These are phyloP conservation scores for Drosophila willistoni DNA, from an alignment of 1,140 invertebrate genomes.

Conservation along the genomic window DNA sequence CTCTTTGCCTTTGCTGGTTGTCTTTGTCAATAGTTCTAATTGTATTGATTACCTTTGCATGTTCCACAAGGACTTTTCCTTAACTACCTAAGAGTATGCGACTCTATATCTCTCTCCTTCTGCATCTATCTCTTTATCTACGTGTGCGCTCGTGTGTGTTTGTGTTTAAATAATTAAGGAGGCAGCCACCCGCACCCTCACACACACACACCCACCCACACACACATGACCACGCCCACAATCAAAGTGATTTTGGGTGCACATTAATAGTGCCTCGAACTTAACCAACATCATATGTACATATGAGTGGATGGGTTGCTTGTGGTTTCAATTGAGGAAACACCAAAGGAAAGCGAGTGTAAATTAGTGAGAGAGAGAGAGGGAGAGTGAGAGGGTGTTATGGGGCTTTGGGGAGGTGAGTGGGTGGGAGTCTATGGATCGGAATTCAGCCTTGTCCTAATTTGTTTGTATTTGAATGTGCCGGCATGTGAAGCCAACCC, in stretches of 20 bases:
- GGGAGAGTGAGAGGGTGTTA: not conserved
- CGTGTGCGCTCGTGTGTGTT: constrained; percentile 10
- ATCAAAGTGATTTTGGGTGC: constrained; percentile 64
- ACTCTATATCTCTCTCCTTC: not conserved
- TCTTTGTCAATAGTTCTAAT: constrained; percentile 34
- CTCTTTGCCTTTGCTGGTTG: not conserved
- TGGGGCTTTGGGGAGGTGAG: constrained; percentile 23
- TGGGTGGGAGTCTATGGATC: no score
- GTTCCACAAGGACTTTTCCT: constrained; percentile 2
- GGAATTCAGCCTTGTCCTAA: constrained; percentile 33
- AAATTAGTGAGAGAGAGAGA: not conserved
- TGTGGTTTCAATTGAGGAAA: not conserved
- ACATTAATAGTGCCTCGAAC: constrained; percentile 55
- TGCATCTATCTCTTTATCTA: not conserved
- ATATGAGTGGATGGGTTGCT: not conserved
- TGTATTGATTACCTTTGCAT: constrained; percentile 26
- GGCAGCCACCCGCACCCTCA: constrained; percentile 20
- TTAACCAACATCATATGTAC: constrained; percentile 15
- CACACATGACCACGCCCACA: constrained; percentile 28
- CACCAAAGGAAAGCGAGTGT: not conserved
- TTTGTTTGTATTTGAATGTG: constrained; percentile 54
- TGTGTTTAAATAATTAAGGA: constrained; percentile 70
- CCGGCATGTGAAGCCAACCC: constrained; percentile 11
- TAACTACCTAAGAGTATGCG: no score
- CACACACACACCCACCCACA: not conserved